phyloP scores from a whole-genome alignment of 2,113 vertebrate genomes.

The Anseranas semipalmata region DNA sequence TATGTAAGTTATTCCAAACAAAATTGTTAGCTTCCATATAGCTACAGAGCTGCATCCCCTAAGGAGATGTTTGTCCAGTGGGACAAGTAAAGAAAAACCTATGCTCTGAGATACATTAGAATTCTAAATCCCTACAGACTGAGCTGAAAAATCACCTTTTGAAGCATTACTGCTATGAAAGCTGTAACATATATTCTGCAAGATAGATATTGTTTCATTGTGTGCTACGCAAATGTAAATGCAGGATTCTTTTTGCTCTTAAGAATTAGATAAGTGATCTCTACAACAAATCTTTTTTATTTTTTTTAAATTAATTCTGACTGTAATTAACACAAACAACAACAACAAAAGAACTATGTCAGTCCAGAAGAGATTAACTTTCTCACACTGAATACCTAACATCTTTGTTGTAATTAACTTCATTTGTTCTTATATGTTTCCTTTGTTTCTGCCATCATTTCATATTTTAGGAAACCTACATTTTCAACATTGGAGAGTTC shows the following conservation, averaged over 20 bases:
- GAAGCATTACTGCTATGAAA: not conserved
- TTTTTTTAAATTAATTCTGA: constrained; percentile 54
- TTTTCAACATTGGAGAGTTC: not conserved
- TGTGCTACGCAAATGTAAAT: not conserved
- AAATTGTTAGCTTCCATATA: not conserved
- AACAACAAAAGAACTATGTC: constrained; percentile 8
- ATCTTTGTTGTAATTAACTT: constrained; percentile 33
- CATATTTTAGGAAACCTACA: not conserved
- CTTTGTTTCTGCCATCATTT: constrained; percentile 35
- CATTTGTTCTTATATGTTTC: constrained; percentile 32
- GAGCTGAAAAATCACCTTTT: not conserved
- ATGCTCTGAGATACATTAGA: not conserved
- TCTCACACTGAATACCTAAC: constrained; percentile 19
- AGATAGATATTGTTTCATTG: constrained; percentile 5
- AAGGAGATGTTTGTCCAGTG: not conserved
- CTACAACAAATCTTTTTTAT: constrained; percentile 43
- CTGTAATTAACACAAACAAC: constrained; percentile 42
- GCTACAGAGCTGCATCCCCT: not conserved
- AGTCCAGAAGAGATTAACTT: constrained; percentile 21
- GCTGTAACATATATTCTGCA: not conserved
- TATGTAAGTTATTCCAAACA: not conserved
- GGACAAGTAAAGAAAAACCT: not conserved
- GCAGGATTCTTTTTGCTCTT: constrained; percentile 11
- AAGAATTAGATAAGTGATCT: constrained; percentile 27
- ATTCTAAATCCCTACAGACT: not conserved